Evolutionary conservation across 1,140 invertebrate species (phyloP).

Genomic region (Platorchestia sp.): DNA sequence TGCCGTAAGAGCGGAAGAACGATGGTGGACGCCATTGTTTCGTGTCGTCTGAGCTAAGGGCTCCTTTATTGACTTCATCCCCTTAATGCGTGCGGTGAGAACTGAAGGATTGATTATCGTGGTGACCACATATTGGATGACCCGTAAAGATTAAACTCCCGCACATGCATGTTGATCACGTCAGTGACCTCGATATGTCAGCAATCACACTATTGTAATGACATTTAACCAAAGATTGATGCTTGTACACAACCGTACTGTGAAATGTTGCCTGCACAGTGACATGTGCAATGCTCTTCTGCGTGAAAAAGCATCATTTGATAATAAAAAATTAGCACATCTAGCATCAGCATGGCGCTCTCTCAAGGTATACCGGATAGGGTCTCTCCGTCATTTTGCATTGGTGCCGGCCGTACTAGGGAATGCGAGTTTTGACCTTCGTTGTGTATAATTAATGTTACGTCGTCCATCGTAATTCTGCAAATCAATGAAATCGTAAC

Average conservation of each 20-base stretch:
- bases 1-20: no score
- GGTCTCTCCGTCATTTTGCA: neutral
- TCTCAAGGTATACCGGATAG: neutral
- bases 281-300: neutral
- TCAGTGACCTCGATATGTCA: neutral
- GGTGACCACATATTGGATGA: neutral
- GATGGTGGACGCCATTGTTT: no score
- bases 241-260: neutral
- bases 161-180: neutral
- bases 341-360: neutral
- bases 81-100: no score
- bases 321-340: neutral
- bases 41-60: neutral
- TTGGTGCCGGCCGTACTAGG: neutral
- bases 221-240: neutral
- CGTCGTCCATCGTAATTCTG: neutral
- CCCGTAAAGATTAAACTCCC: neutral
- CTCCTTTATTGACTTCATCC: neutral
- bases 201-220: neutral
- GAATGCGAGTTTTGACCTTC: neutral
- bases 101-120: no score
- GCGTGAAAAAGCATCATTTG: neutral
- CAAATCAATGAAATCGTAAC: neutral
- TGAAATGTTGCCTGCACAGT: neutral
- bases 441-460: neutral